Base-by-base conservation (phyloP, 2,797 vertebrate genomes). In the Hyperoplus lanceolatus region DNA sequence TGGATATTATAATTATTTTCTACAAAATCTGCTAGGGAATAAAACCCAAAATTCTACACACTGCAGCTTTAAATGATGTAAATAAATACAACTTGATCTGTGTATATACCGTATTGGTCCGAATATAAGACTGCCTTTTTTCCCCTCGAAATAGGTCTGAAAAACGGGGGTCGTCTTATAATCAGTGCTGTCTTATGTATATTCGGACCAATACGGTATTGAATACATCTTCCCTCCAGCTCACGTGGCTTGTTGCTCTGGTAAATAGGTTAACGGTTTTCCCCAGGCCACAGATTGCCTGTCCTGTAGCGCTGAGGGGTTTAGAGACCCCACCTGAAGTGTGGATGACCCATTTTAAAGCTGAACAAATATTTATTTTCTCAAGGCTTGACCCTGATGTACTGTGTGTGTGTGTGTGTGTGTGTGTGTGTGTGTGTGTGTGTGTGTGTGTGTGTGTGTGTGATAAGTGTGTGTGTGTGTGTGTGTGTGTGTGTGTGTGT, bases 321-420 rank as follows among this genome's bases (percentile, higher is more conserved):
- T 29, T 29, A 29, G 46, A 59, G 36, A 72, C 73, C 72, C 57
- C 50, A 64, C 87, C 83, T 89, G 73, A 84, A 68, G 83, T 42
- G 75, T 55, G 3, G 48, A 53, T 3, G 82, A 87, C 88, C 90
- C 71, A 88, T 55, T 89, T 88, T 65, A 11, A 61, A 41, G 38
- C 64, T 59, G 18, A 82, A 70, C 21, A 60, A 1, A 46, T 75
- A 13, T 5, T 29, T 42, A n/a, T 41, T 56, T 61, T 49, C 55
- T 75, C 10, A 58, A 46, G 18, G 16, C 62, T 21, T 29, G 29
- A 55, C 51, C 43, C 4, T 14, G 21, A 16, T 58, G 39, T 74
- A 79, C 42, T 6, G 36, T 46, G 43, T 43, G 55, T 46, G 56
- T 42, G 70, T 58, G 74, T 81, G 41, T 79, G 29, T 29, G 29